Conservation (phyloP, 1,140 invertebrate genomes). For the Plectus sambesii region DNA sequence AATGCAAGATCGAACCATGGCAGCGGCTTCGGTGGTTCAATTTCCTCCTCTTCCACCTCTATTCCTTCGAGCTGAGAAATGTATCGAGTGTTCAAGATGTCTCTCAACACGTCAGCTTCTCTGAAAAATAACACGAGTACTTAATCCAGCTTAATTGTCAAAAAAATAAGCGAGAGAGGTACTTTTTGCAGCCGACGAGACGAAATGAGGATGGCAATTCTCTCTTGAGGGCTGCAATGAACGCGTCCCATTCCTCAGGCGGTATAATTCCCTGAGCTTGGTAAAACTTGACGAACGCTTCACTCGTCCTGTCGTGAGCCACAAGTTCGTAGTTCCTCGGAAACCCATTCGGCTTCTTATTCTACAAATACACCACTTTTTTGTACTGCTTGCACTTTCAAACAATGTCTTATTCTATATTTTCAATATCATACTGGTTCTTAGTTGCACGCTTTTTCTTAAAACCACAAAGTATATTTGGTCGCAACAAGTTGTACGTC, state of each 20-base stretch:
- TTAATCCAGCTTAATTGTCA: slow-evolving; percentile 1
- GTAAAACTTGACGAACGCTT: slow-evolving; percentile 25
- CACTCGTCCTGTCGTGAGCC: slow-evolving; percentile 20
- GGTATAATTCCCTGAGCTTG: slow-evolving; percentile 22
- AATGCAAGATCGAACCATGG: slow-evolving; percentile 14
- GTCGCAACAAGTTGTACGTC: too few relatives aligned
- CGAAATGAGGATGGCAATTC: slow-evolving; percentile 32
- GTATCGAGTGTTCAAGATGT: slow-evolving; percentile 20
- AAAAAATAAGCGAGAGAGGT: not conserved
- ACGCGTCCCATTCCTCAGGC: slow-evolving; percentile 27
- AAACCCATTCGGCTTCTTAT: slow-evolving; percentile 1
- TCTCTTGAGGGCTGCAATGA: slow-evolving; percentile 10
- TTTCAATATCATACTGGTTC: slow-evolving; percentile 7
- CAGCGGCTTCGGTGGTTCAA: slow-evolving; percentile 17
- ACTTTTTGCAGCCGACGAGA: slow-evolving; percentile 21
- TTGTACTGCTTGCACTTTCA: slow-evolving; percentile 7
- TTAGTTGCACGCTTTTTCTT: slow-evolving; percentile 3
- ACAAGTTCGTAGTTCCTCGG: slow-evolving; percentile 18
- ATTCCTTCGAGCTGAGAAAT: slow-evolving; percentile 21
- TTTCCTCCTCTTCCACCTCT: slow-evolving; percentile 22
- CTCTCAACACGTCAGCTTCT: slow-evolving; percentile 16
- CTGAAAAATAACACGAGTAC: slow-evolving; percentile 11
- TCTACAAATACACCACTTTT: not conserved
- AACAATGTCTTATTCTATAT: not conserved
- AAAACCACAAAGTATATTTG: too few relatives aligned